A percentile compares a stretch with the other conserved stretches of the same genome.
Conservation (phyloP, 2,888 invertebrate species). For the Nephrotoma flavescens region DNA sequence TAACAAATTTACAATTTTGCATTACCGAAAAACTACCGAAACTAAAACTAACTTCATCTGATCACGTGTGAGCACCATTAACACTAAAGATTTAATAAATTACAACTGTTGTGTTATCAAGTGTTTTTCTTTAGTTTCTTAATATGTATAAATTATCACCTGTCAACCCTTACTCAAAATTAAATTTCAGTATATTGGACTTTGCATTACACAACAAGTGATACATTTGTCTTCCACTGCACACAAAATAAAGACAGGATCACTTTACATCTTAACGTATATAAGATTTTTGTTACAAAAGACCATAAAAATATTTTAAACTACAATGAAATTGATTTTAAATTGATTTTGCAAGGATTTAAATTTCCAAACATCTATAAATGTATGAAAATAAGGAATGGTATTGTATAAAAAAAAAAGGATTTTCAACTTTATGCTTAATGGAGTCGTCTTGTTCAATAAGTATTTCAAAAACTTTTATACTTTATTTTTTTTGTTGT, state of each 20-base stretch:
- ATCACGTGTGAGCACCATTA: no score
- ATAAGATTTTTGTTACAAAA: not conserved
- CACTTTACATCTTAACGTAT: not conserved
- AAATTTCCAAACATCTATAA: not conserved
- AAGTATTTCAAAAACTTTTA: not conserved
- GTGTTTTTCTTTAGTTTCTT: no score
- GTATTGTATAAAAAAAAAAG: not conserved
- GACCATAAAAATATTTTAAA: not conserved
- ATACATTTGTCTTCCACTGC: not conserved
- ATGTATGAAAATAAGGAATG: not conserved
- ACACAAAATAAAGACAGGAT: not conserved
- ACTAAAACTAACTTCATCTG: no score
- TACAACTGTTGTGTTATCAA: no score
- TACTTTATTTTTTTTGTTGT: not conserved
- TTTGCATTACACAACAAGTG: not conserved
- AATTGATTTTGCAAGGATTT: not conserved
- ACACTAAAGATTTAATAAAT: no score
- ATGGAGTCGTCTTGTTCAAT: not conserved
- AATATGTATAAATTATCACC: no score
- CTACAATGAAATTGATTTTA: not conserved
- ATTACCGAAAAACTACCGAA: no score
- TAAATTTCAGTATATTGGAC: no score
- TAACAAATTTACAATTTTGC: no score
- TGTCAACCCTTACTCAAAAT: no score
- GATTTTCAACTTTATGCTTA: not conserved